These are phyloP conservation scores for Oreonectes daqikongensis DNA, from an alignment of 2,797 vertebrate genomes.

Conservation along the genomic window DNA sequence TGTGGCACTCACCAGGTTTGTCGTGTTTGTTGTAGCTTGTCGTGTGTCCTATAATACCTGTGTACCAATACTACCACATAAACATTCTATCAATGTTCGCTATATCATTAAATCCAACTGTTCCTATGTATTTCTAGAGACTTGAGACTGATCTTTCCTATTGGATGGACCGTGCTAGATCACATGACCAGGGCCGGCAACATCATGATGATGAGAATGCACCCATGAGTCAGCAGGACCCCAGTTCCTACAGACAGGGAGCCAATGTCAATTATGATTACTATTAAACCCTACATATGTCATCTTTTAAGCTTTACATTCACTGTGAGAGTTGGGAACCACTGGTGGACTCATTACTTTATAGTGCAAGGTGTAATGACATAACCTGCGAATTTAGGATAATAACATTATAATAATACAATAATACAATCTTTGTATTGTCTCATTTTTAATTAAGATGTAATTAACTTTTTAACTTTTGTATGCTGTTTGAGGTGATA, in stretches of 20 bases:
- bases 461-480: too few species aligned
- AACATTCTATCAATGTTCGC: not conserved
- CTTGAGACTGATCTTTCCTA: slow-evolving; percentile 84
- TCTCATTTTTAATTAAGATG: too few species aligned
- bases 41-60: not conserved
- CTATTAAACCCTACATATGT: slow-evolving; percentile 65
- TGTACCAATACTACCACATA: not conserved
- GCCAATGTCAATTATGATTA: slow-evolving; percentile 84
- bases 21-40: not conserved
- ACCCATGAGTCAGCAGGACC: slow-evolving; percentile 73
- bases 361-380: too few species aligned
- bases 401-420: too few species aligned
- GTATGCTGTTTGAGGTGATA: too few species aligned
- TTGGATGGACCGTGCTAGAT: slow-evolving; percentile 77
- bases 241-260: slow-evolving; percentile 75
- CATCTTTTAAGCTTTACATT: not conserved
- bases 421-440: too few species aligned
- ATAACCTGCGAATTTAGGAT: too few species aligned
- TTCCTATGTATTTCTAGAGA: slow-evolving; percentile 69
- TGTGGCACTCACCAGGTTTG: too few species aligned
- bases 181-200: slow-evolving; percentile 76
- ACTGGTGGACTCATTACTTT: too few species aligned
- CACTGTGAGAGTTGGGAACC: not conserved
- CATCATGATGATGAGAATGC: slow-evolving; percentile 83
- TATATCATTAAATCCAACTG: not conserved